Evolutionary conservation across 2,888 invertebrate species (phyloP), one percentile per base, ranked within the genome.

Genomic region (Pharmacophagus antenor): DNA sequence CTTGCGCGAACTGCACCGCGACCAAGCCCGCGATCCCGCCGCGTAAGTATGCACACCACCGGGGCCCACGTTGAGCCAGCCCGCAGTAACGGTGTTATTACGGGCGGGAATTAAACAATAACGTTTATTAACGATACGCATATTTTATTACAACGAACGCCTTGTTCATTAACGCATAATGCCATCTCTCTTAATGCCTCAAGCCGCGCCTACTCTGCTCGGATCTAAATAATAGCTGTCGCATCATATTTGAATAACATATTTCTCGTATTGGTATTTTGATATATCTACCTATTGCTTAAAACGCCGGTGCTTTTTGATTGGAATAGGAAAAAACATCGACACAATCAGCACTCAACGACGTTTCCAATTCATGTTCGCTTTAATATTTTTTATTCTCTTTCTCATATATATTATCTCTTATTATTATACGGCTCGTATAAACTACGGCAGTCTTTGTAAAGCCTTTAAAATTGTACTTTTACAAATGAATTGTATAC

Each of bases 1-100:
- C 63, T 73, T 86, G 54, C 79, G 84, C 53, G 86, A 85, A 59
- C 72, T 82, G 56, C 79, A 82, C 47, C 79, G 82, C 55, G 84
- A 85, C 62, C 74, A 76, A 18, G 63, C 74, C 2, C 76, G 79
- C 56, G 82, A 84, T 62, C 75, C 80, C 64, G 71, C 82, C 65
- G 78, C 82, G 88, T 88, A 83, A 88, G 88, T 88, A 80, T 64
- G 58, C 44, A n/a, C 55, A 18, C 10, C 23, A 18, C 8, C 42
- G 20, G 42, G 18, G 8, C 42, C 18, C 27, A 5, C 27, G 6
- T 20, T 44, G 8, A 18, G 2, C 18, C 17, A n/a, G 37, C 15
- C 18, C 18, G 17, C 4, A 18, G 10, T 18, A 15, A 44, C 18
- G 7, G 10, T 20, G 18, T 44, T 18, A n/a, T 20, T 18, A 10